Evolutionary conservation across 2,797 vertebrate species (phyloP), one percentile per base, ranked within the genome.

Genomic region (Coregonus sp.): DNA sequence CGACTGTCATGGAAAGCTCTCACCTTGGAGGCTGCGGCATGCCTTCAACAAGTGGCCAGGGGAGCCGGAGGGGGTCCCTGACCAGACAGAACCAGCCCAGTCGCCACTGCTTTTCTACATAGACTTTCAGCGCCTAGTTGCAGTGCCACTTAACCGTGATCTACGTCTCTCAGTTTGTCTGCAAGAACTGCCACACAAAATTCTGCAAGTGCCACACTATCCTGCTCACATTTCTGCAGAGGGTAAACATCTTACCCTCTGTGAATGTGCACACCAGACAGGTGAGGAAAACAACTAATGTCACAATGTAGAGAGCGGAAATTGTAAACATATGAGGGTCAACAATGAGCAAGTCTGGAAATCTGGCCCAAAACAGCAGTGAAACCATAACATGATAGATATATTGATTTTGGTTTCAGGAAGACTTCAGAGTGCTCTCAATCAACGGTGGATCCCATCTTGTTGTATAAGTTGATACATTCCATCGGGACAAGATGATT

Each of bases 1-100:
- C 96, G 97, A 4, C 95, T 99, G 98, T 91, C 98, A 99, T 0
- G 97, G 98, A 0, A 97, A 94, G 89, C 98, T 98, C 84, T 97
- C 97, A 1, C 94, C 95, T 0, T 90, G 96, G 85, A 96, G 96
- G 79, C 92, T 99, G 72, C 94, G 96, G 1, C 93, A 94, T 16
- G 96, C 95, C n/a, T 98, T 98, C 0, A 90, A 93, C 75, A 93
- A 91, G 84, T 89, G 92, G 66, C 93, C 95, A 0, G 92, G 83
- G 5, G 86, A 86, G 18, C 77, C 84, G 6, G 69, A 89, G 67
- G 52, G 91, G 81, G 80, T 89, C 16, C 51, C 88, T 68, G 14
- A 90, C 86, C 18, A 33, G 18, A 25, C 86, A 0, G 79, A 86
- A 15, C 84, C 87, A 63, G 84, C 86, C 0, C 87, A 87, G 0